A percentile compares a stretch with the other conserved stretches of the same genome.
Evolutionary conservation across 2,113 vertebrate genomes (phyloP).

Genomic region (Corapipo altera): DNA sequence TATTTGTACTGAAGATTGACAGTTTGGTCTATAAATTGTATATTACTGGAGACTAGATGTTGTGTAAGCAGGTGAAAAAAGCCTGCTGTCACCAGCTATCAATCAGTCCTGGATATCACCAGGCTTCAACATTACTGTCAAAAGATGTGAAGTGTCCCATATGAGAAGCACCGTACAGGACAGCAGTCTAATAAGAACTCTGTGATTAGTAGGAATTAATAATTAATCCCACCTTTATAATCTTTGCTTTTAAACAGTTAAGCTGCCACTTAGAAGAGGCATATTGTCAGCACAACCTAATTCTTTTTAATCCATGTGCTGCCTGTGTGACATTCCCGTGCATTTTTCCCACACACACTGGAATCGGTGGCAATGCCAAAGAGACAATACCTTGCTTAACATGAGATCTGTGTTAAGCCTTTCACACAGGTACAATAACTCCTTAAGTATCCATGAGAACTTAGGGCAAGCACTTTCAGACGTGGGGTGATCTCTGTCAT

Average conservation of each 20-base stretch:
- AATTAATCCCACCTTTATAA: constrained; percentile 41
- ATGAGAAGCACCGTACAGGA: background rate
- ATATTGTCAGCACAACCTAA: constrained; percentile 38
- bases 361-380: background rate
- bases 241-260: constrained; percentile 35
- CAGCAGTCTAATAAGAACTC: background rate
- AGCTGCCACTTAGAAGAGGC: constrained; percentile 22
- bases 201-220: constrained; percentile 38
- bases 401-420: background rate
- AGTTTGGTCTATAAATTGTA: background rate
- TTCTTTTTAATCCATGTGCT: constrained; percentile 15
- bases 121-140: background rate
- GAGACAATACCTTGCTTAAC: background rate
- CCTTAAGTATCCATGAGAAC: background rate
- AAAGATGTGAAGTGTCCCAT: background rate
- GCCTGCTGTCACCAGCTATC: background rate
- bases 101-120: background rate
- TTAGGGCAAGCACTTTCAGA: background rate
- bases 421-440: background rate
- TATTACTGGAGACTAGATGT: background rate
- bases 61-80: background rate
- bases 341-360: background rate
- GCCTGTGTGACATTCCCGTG: background rate
- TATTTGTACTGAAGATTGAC: background rate
- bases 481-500: background rate